Evolutionary conservation across 2,888 invertebrate genomes (phyloP), one percentile per base, ranked within the genome.

Genomic region (Philereme vetulata): DNA sequence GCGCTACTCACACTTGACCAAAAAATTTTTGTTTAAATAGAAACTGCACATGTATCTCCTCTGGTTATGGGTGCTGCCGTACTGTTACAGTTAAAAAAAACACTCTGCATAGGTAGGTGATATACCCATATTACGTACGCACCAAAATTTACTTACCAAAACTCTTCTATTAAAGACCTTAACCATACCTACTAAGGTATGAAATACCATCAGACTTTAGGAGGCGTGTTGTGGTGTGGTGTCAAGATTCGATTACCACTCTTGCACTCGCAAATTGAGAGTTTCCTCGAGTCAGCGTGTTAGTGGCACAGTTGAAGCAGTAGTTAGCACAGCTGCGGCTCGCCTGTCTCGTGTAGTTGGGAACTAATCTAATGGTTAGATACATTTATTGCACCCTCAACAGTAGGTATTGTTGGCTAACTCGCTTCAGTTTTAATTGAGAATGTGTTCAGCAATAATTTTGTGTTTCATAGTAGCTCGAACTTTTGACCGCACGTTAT

Each of bases 361-460:
- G 43, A 51, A 60, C 47, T 51, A 1, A 56, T 56, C 51, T 45
- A 60, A 56, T 2, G 21, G 45, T 52, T 40, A 51, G 44, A 51
- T 49, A 33, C 56, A 45, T 56, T 56, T 61, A 50, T 52, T 52
- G 60, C 38, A 32, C 51, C 56, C 60, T 34, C 51, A 48, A 52
- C 43, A 10, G 43, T 47, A 47, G 10, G 43, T 47, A 47, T 48
- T 51, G 43, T 21, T 40, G 10, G 54, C n/a, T 38, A 53, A 46
- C 45, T 56, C 33, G 45, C 38, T 52, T 55, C 49, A 52, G 52
- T 61, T 52, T 52, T 52, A 45, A 60, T 52, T 56, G 60, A 45
- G 35, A 56, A 52, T 49, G 52, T 47, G 60, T 33, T 42, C 5
- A 21, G 55, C 36, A 40, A 55, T 44, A 11, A 9, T 45, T 50